Evolutionary conservation across 2,113 vertebrate species (phyloP).

Genomic region (Bungarus multicinctus): DNA sequence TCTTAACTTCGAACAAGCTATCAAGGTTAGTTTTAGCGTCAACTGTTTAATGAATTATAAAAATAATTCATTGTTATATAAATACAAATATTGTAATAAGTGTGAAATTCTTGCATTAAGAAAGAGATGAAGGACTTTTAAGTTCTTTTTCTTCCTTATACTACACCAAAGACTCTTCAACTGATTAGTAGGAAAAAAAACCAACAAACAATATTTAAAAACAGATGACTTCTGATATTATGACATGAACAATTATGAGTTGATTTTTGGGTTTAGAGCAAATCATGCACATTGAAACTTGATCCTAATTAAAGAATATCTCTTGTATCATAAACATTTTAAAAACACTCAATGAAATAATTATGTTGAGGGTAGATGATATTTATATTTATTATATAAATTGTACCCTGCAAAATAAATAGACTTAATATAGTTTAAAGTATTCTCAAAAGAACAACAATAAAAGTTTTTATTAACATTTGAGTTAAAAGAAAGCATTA

Average conservation of each 20-base stretch:
- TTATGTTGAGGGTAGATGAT: background rate
- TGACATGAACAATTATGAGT: background rate
- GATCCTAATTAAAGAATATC: background rate
- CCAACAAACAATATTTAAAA: background rate
- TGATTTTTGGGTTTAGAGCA: background rate
- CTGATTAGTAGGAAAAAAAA: background rate
- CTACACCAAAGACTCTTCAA: background rate
- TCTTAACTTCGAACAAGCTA: slow-evolving; percentile 96
- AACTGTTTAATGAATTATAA: background rate
- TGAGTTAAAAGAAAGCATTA: background rate
- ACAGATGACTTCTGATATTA: background rate
- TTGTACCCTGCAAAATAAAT: background rate
- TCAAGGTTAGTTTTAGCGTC: slow-evolving; percentile 78
- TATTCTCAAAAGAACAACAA: background rate
- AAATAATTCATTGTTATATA: background rate
- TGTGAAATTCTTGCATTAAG: background rate
- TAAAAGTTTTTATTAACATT: background rate
- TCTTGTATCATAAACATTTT: background rate
- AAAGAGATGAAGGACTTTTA: background rate
- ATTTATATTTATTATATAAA: background rate
- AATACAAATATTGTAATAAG: background rate
- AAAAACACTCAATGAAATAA: background rate
- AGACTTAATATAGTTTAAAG: background rate
- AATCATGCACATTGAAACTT: background rate
- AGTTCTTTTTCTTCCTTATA: background rate